Percentiles rank a stretch among this genome's conserved stretches.
Evolutionary conservation across 2,888 invertebrate species (phyloP).

Genomic region (Agonopterix alstromeriana): DNA sequence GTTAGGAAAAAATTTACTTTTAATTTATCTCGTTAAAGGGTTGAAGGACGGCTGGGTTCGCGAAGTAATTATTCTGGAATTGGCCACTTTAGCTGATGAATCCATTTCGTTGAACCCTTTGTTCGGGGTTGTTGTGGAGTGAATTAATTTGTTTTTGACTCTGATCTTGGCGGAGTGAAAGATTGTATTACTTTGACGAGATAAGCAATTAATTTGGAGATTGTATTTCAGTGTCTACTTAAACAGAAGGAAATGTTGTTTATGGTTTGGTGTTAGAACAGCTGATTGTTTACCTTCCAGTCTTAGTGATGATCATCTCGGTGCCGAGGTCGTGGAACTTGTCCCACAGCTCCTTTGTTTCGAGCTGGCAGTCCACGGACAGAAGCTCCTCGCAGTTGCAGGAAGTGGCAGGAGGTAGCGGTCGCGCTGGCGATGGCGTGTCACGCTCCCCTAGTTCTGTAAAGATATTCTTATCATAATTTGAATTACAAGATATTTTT

Average conservation of each 20-base stretch:
- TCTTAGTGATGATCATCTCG: constrained; percentile 99
- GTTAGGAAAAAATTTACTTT: constrained; percentile 76
- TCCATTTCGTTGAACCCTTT: constrained; percentile 62
- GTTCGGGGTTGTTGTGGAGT: constrained; percentile 54
- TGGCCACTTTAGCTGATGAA: constrained; percentile 76
- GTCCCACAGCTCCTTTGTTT: constrained; percentile 98
- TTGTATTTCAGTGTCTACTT: constrained; percentile 6
- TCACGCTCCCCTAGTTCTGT: constrained; percentile 69
- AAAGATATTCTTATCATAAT: background rate
- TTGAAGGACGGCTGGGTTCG: constrained; percentile 72
- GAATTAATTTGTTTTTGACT: constrained; percentile 66
- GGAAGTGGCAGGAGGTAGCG: constrained; percentile 66
- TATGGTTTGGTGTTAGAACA: no score
- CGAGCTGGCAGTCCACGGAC: constrained; percentile 92
- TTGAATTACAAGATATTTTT: background rate
- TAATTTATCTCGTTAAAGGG: constrained; percentile 78
- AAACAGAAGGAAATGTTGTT: no score
- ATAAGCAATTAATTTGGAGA: constrained; percentile 25
- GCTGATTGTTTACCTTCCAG: constrained; percentile 87
- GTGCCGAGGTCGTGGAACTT: constrained; percentile 96
- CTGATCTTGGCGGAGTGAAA: constrained; percentile 58
- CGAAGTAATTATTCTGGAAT: constrained; percentile 75
- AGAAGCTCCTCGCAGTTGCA: constrained; percentile 91
- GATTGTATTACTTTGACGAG: constrained; percentile 59
- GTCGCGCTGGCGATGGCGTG: constrained; percentile 65